Percentiles rank a stretch among this genome's conserved stretches.
Evolutionary conservation across 2,888 invertebrate species (phyloP).

Genomic region (Phlogophora meticulosa): DNA sequence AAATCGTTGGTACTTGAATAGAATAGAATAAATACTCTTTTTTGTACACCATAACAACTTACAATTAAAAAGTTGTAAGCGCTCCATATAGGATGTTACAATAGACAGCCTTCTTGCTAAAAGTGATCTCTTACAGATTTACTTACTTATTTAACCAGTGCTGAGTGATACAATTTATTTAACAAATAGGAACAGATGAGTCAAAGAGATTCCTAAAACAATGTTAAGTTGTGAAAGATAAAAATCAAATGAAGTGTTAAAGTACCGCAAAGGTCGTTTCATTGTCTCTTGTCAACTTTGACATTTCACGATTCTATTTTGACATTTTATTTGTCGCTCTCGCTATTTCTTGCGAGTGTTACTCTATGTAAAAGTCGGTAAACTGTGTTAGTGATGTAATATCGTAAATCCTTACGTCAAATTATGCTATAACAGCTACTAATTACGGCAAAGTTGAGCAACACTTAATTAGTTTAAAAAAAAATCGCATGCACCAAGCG

Average conservation of each 20-base stretch:
- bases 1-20: too few species aligned
- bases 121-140: too few species aligned
- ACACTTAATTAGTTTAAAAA: slow-evolving; percentile 67
- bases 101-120: too few species aligned
- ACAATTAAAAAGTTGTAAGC: too few species aligned
- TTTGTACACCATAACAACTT: too few species aligned
- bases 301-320: slow-evolving; percentile 68
- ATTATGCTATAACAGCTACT: slow-evolving; percentile 57
- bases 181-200: slow-evolving; percentile 23
- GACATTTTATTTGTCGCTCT: slow-evolving; percentile 60
- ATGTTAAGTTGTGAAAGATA: slow-evolving; percentile 38
- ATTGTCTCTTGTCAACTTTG: slow-evolving; percentile 66
- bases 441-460: slow-evolving; percentile 67
- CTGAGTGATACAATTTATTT: background rate
- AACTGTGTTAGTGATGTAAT: slow-evolving; percentile 60
- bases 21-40: too few species aligned
- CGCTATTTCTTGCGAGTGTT: slow-evolving; percentile 10
- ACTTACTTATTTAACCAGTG: too few species aligned
- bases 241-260: slow-evolving; percentile 38
- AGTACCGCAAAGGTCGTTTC: slow-evolving; percentile 33
- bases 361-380: slow-evolving; percentile 58
- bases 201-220: slow-evolving; percentile 37
- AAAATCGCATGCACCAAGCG: slow-evolving; percentile 43
- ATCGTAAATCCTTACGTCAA: slow-evolving; percentile 44
- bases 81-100: too few species aligned